These are phyloP conservation scores for Labeo rohita DNA, from an alignment of 2,113 vertebrate species.

Conservation along the genomic window DNA sequence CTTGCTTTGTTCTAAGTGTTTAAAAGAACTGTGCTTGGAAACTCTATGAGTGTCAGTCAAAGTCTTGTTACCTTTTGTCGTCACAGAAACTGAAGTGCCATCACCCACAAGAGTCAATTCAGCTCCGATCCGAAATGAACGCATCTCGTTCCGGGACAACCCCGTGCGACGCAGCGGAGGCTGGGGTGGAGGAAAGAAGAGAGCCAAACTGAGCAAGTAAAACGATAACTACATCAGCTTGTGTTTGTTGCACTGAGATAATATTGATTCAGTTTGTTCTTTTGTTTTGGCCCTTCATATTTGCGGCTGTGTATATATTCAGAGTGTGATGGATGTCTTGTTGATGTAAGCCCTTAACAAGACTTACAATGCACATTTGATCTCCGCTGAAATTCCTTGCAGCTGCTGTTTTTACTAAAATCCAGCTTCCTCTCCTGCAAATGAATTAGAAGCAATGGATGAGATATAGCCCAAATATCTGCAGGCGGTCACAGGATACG, in stretches of 20 bases:
- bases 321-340: slow-evolving; percentile 29
- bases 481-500: slow-evolving; percentile 59
- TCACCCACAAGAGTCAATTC: slow-evolving; percentile 70
- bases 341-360: slow-evolving; percentile 48
- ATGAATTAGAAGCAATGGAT: slow-evolving; percentile 64
- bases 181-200: slow-evolving; percentile 93
- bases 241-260: slow-evolving; percentile 23
- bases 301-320: slow-evolving; percentile 33
- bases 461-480: slow-evolving; percentile 68
- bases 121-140: slow-evolving; percentile 77
- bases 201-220: slow-evolving; percentile 69
- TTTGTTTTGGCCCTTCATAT: slow-evolving; percentile 17
- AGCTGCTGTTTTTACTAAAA: slow-evolving; percentile 60
- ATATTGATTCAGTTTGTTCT: slow-evolving; percentile 33
- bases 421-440: slow-evolving; percentile 58
- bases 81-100: slow-evolving; percentile 74
- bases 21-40: neutral
- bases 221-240: slow-evolving; percentile 28
- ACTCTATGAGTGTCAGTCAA: neutral
- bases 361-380: slow-evolving; percentile 49
- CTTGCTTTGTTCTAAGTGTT: slow-evolving; percentile 69
- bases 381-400: slow-evolving; percentile 48
- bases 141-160: slow-evolving; percentile 86
- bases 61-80: slow-evolving; percentile 43
- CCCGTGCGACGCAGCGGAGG: slow-evolving; percentile 83